Base-by-base conservation (phyloP, 2,113 vertebrate genomes). In the Hippocampus zosterae region DNA sequence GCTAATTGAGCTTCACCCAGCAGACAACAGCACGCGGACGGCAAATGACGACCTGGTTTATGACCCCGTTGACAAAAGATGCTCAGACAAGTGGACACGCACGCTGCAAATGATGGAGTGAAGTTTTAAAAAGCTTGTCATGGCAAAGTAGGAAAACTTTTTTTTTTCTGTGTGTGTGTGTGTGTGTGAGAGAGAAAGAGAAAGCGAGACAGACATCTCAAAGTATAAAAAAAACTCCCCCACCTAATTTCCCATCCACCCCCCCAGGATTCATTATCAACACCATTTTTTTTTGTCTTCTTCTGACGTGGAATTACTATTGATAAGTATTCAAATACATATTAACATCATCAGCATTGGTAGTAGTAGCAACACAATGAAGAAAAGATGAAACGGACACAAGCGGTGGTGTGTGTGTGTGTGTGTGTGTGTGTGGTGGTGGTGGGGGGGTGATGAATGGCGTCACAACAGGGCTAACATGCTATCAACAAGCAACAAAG, bases 401-500 rank as follows among this genome's bases (percentile, higher is more conserved):
- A 91, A 16, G 87, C 88, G 33, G 40, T 44, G 46, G 56, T 16
- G 44, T 33, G 29, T 33, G 29, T 33, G 15, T 44, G 42, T 44
- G 12, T 65, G 68, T n/a, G n/a, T n/a, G n/a, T n/a, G 29, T 16
- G 41, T n/a, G 46, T 60, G 16, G 48, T 11, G 16, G 2, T 63
- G n/a, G 69, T 40, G 64, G 25, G 67, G 57, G 73, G 76, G 72
- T 48, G 75, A 60, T 67, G 80, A 79, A 80, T 87, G 88, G 87
- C 88, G 72, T 91, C 88, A 93, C 91, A 79, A 93, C 89, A 91
- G 89, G 86, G 91, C 91, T 92, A 92, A 92, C 92, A 93, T 93
- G 92, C 92, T 92, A 93, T 93, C 88, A 91, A 93, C 92, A 92
- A 92, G 91, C 88, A 85, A 93, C 90, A 84, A 88, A 88, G 87